Evolutionary conservation across 1,140 invertebrate genomes (phyloP).

Genomic region (Mycetomoellerius zeteki): DNA sequence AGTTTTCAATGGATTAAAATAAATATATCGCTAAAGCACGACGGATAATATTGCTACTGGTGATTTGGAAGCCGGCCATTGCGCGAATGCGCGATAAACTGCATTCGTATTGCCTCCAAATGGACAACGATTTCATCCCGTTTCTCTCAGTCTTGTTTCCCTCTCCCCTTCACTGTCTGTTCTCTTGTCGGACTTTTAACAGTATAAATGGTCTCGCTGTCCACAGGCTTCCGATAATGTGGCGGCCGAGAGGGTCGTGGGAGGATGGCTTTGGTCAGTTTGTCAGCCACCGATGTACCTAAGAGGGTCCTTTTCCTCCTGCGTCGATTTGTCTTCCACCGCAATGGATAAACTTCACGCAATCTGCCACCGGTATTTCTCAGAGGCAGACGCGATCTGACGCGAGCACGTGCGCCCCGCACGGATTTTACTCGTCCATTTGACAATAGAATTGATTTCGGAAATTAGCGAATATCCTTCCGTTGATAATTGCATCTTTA

Average conservation of each 20-base stretch:
- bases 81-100: conserved; percentile 30
- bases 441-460: conserved; percentile 42
- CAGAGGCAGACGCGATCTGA: conserved; percentile 52
- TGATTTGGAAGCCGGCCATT: conserved; percentile 62
- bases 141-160: conserved; percentile 10
- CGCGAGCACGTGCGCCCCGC: conserved; percentile 18
- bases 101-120: conserved; percentile 40
- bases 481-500: neutral
- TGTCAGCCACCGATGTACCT: conserved; percentile 82
- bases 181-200: conserved; percentile 60
- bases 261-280: conserved; percentile 82
- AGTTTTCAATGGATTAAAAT: neutral
- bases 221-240: conserved; percentile 85
- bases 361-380: conserved; percentile 74
- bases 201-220: conserved; percentile 84
- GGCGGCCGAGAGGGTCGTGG: conserved; percentile 80
- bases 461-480: neutral
- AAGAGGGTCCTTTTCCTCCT: conserved; percentile 77
- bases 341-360: conserved; percentile 83
- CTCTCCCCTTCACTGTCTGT: neutral
- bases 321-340: conserved; percentile 83
- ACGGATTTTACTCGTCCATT: conserved; percentile 22
- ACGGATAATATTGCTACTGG: conserved; percentile 48
- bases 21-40: conserved; percentile 46
- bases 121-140: conserved; percentile 42